Conservation (phyloP, 1,140 invertebrate genomes). For the Lasioglossum baleicum region DNA sequence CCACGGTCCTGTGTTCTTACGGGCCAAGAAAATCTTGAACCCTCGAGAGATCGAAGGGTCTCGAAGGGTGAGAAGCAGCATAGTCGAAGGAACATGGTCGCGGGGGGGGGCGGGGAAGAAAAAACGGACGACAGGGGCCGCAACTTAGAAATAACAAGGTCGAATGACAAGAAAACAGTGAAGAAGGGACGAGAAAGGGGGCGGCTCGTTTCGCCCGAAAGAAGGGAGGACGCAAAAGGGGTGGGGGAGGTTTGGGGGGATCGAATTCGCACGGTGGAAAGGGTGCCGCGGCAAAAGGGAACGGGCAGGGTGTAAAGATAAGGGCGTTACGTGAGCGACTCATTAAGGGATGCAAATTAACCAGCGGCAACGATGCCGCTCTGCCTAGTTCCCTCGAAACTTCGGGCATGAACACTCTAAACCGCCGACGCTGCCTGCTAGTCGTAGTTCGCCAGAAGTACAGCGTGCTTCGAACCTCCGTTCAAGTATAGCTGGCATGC, state of each 20-base stretch:
- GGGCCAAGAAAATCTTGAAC: conserved; percentile 31
- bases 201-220: conserved; percentile 44
- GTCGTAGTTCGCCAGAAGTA: conserved; percentile 65
- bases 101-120: conserved; percentile 3
- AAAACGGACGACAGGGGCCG: conserved; percentile 24
- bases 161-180: conserved; percentile 71
- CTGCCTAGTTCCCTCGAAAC: conserved; percentile 65
- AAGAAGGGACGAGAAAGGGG: conserved; percentile 52
- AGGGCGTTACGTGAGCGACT: conserved; percentile 75
- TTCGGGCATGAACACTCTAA: conserved; percentile 59
- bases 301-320: conserved; percentile 68
- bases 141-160: conserved; percentile 70
- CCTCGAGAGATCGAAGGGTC: conserved; percentile 52
- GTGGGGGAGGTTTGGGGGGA: conserved; percentile 15
- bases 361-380: conserved; percentile 64
- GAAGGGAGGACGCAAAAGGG: conserved; percentile 28
- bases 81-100: conserved; percentile 29
- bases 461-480: conserved; percentile 63
- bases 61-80: conserved; percentile 37
- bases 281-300: conserved; percentile 19
- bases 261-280: conserved; percentile 32
- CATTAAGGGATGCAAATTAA: conserved; percentile 80
- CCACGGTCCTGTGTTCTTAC: conserved; percentile 3
- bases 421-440: conserved; percentile 50
- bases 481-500: conserved; percentile 50